phyloP scores from a whole-genome alignment of 2,797 vertebrate species.

The Buceros bicornis region DNA sequence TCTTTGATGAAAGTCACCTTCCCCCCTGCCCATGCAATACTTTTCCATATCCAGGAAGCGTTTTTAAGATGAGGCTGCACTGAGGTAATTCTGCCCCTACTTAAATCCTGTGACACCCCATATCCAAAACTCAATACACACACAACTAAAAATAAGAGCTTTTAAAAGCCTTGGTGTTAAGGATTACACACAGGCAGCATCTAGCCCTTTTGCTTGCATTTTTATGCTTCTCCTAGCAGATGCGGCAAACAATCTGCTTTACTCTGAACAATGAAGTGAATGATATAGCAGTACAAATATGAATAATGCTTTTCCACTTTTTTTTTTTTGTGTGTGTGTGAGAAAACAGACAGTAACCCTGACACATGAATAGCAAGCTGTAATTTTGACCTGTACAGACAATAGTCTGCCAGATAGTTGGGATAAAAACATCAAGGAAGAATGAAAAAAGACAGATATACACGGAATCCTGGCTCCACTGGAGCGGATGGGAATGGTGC shows the following conservation, averaged over 20 bases:
- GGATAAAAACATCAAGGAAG: slow-evolving; percentile 23
- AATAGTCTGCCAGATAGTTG: slow-evolving; percentile 1
- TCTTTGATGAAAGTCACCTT: slow-evolving; percentile 72
- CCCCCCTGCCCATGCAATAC: slow-evolving; percentile 62
- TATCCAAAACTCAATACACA: slow-evolving; percentile 35
- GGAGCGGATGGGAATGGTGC: slow-evolving; percentile 13
- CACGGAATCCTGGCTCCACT: slow-evolving; percentile 7
- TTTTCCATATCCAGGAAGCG: slow-evolving; percentile 69
- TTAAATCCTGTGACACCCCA: slow-evolving; percentile 57
- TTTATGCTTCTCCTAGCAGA: slow-evolving; percentile 2
- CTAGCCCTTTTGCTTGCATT: slow-evolving; percentile 1
- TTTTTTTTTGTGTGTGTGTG: not conserved
- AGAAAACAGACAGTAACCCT: slow-evolving; percentile 2
- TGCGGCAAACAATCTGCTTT: not conserved
- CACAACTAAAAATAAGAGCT: slow-evolving; percentile 34
- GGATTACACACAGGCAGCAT: slow-evolving; percentile 22
- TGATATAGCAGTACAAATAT: not conserved
- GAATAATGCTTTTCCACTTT: not conserved
- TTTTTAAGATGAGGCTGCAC: slow-evolving; percentile 60
- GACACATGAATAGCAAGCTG: not conserved
- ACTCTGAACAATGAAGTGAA: not conserved
- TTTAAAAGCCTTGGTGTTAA: slow-evolving; percentile 32
- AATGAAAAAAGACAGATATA: slow-evolving; percentile 27
- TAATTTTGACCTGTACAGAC: slow-evolving; percentile 35
- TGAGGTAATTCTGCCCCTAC: slow-evolving; percentile 58